Base-by-base conservation (phyloP, 2,888 invertebrate genomes). In the Epistrophe grossulariae region DNA sequence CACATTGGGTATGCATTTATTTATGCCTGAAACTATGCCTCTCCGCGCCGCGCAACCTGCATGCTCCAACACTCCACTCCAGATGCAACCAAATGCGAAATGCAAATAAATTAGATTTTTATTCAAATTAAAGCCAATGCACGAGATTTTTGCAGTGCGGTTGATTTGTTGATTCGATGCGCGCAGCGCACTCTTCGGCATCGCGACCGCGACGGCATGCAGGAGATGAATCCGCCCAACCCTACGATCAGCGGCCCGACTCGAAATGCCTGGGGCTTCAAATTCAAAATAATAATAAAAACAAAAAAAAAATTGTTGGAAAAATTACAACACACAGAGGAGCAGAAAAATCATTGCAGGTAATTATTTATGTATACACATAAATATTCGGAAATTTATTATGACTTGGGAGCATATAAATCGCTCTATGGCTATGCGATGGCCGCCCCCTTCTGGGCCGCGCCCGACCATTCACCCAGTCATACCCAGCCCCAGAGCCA, bases 361-460 rank as follows among this genome's bases (percentile, higher is more conserved):
- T 78, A 82, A 82, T 87, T 87, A 87, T 87, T 87, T 87, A 82
- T 87, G 85, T 78, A 76, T 79, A 78, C 85, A 79, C 85, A 87
- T 87, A 87, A 87, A 87, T 87, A 82, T 87, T 79, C 82, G 50
- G 77, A 87, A 87, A 87, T 87, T 82, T 87, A 87, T 87, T 87
- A 87, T 87, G 82, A 87, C 85, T 87, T 82, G 19, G 66, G 81
- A 82, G 82, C 82, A 59, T 82, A 87, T 82, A 82, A 82, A 87
- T 87, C 74, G 85, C 71, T 38, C 64, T 74, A 74, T 64, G 79
- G 82, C 59, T 59, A 52, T 59, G 43, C 76, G 70, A 68, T 45
- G 48, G 38, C 43, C 71, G 50, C 59, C 74, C 71, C 45, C 48
- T 66, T 38, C 13, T 35, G 19, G 15, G 19, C 15, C 38, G 35